Base-by-base conservation (phyloP, 2,797 vertebrate genomes). In the Poeciliopsis infans region DNA sequence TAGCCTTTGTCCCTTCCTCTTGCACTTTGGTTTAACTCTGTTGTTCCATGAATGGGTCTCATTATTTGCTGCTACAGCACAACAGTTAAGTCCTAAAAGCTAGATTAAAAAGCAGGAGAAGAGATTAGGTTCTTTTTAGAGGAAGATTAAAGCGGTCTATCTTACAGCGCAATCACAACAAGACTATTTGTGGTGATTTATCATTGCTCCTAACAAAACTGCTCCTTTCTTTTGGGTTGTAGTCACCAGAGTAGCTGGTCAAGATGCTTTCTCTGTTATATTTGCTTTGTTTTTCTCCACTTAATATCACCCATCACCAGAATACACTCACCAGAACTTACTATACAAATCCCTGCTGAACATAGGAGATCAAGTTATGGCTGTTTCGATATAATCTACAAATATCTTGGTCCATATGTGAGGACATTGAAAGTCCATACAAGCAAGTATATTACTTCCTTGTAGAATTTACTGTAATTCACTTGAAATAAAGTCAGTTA, bases 121-220 rank as follows among this genome's bases (percentile, higher is more conserved):
- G 88, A 86, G 88, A 92, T 92, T 90, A 92, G 77, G 82, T 84
- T 79, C 82, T 73, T 93, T 93, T 89, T 90, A 86, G 87, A 80
- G 79, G 74, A 82, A 91, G 91, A 94, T 94, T 93, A 94, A 94
- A 95, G 83, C 61, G 55, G 79, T 93, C 92, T 85, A 87, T 93
- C 90, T 90, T 86, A 72, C 81, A 81, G 76, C 12, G 10, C 86
- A 88, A 89, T 93, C 91, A 86, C 74, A 76, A 78, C 25, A 11
- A 86, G 72, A 75, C 74, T 75, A 61, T 84, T 83, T 75, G 61
- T 45, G 78, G 88, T 86, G 88, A 94, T 94, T 91, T 83, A 93
- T 95, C 89, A 92, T 69, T 16, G 85, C 79, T 83, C 57, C 74
- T 86, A 87, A 92, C 90, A 84, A 79, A 46, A 46, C 46, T 13